Percentiles rank a stretch among this genome's conserved stretches.
phyloP scores from a whole-genome alignment of 2,888 invertebrate genomes.

The Calameuta filiformis region DNA sequence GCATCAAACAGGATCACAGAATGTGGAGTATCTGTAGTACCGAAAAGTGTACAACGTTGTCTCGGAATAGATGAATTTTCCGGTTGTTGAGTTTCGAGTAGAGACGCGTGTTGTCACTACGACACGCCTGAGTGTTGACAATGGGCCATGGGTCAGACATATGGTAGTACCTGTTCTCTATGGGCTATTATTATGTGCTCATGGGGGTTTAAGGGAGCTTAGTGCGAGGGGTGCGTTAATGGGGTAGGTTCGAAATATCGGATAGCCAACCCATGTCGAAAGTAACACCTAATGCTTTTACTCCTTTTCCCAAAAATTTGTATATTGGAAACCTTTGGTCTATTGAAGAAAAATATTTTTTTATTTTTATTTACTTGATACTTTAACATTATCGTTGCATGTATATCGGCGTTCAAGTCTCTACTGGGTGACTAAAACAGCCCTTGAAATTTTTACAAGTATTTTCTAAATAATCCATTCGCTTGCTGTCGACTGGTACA shows the following conservation, averaged over 20 bases:
- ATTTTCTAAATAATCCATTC: not conserved
- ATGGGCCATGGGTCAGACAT: constrained; percentile 44
- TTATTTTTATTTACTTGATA: not conserved
- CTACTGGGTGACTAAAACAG: not conserved
- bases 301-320: not conserved
- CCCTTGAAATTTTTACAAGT: not conserved
- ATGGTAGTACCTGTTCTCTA: constrained; percentile 62
- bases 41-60: constrained; percentile 53
- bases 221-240: constrained; percentile 47
- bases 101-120: constrained; percentile 36
- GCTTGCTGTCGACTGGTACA: not conserved
- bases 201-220: constrained; percentile 56
- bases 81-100: constrained; percentile 58
- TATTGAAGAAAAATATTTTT: not conserved
- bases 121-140: constrained; percentile 18
- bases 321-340: not conserved
- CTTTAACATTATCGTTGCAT: not conserved
- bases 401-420: not conserved
- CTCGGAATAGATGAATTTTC: constrained; percentile 60
- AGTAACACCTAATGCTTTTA: constrained; percentile 30
- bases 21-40: not conserved
- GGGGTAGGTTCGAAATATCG: constrained; percentile 35
- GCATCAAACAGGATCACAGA: not conserved
- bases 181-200: constrained; percentile 59
- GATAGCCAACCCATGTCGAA: constrained; percentile 34